Base-by-base conservation (phyloP, 2,888 invertebrate genomes). In the Noctua fimbriata region DNA sequence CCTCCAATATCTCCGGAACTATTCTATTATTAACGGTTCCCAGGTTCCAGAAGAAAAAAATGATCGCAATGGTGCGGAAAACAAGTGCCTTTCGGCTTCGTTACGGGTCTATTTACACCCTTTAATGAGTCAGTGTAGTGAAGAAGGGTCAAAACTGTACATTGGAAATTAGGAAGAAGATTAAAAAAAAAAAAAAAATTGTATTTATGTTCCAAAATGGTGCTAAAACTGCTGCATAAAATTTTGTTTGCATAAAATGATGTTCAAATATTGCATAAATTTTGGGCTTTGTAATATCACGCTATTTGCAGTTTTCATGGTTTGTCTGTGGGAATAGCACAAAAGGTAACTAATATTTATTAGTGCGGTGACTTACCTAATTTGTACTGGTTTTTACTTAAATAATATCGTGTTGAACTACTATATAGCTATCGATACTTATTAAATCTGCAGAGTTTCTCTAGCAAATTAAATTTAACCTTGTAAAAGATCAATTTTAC, bases 401-500 rank as follows among this genome's bases (percentile, higher is more conserved):
- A 12, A 58, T n/a, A 58, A 58, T 58, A 58, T 58, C 58, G 12
- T 58, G n/a, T 10, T 10, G 10, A 58, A n/a, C 14, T 58, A 58
- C 1, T 36, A 36, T 36, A 36, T 36, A 65, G 36, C 6, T 14
- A 66, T 41, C 5, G 9, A n/a, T 41, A 67, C 44, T 44, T 9
- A 9, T n/a, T 3, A 67, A 67, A 67, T 44, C 16, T n/a, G 44
- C 18, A 24, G 36, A 12, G 44, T 67, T 67, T 44, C 16, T 9
- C 67, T 44, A 44, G n/a, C 16, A 44, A 67, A n/a, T 18, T 44
- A 44, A 67, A 44, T 44, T n/a, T 44, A 44, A 67, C 67, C 67
- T 67, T 67, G 67, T 44, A 69, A 87, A 85, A 86, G 78, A 88
- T 82, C 65, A 88, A 82, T 89, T 86, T 84, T 73, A 67, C 69